Evolutionary conservation across 2,797 vertebrate genomes (phyloP).

Genomic region (Gobio occitaniae): DNA sequence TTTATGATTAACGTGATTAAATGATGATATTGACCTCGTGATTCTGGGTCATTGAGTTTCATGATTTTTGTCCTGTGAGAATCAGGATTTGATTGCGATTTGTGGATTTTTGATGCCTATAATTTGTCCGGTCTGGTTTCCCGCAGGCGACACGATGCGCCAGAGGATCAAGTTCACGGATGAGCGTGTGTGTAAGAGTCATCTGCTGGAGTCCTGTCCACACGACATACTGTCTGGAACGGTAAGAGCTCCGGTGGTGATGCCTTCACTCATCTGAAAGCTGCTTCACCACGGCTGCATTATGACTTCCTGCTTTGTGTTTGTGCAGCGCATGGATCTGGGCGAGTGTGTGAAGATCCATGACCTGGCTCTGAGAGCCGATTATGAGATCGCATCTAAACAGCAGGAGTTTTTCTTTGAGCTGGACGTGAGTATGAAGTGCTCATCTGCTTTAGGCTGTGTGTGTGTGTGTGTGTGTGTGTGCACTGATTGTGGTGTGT

Average conservation of each 20-base stretch:
- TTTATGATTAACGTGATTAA: neutral
- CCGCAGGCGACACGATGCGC: conserved; percentile 93
- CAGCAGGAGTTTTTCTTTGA: conserved; percentile 99
- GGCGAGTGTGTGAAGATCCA: conserved; percentile 98
- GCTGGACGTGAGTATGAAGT: conserved; percentile 89
- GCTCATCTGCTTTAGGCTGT: neutral
- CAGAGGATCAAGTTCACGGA: conserved; percentile 98
- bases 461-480: neutral
- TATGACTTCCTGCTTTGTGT: neutral
- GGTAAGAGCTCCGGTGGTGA: conserved; percentile 76
- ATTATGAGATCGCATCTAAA: conserved; percentile 98
- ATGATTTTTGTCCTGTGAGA: neutral
- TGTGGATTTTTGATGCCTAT: neutral
- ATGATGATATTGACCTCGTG: too few relatives aligned
- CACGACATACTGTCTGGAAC: conserved; percentile 98
- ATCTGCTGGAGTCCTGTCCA: conserved; percentile 97
- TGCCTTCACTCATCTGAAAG: neutral
- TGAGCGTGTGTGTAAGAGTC: conserved; percentile 98
- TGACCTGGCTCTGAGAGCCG: conserved; percentile 95
- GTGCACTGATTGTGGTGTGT: neutral
- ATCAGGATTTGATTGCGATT: neutral
- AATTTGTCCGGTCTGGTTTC: conserved; percentile 43
- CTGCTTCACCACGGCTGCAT: neutral
- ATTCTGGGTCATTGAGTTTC: too few relatives aligned
- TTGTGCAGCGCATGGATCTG: conserved; percentile 94